Conservation (phyloP, 64 coral and sea anemone genomes). For the Orbicella faveolata region DNA sequence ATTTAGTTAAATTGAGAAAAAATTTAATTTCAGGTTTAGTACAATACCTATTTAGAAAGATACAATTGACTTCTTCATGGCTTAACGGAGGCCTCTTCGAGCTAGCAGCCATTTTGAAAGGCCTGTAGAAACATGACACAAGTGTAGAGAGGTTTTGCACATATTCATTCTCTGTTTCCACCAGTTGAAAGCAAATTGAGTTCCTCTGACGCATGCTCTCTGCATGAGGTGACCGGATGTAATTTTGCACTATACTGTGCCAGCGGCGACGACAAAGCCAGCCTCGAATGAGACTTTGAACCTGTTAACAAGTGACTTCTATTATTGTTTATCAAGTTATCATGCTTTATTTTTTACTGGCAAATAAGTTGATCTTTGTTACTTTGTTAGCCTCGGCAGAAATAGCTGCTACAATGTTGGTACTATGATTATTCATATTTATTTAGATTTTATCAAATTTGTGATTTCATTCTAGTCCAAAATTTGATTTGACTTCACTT, state of each 20-base stretch:
- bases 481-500: too few species aligned
- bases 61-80: constrained; percentile 97
- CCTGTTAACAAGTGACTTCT: constrained; percentile 62
- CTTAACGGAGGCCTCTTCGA: constrained; percentile 89
- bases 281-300: constrained; percentile 94
- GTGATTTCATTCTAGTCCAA: too few species aligned
- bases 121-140: constrained; percentile 90
- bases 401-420: too few species aligned
- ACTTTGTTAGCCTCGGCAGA: too few species aligned
- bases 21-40: background rate
- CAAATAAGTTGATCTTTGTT: too few species aligned
- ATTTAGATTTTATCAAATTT: too few species aligned
- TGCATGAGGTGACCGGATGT: constrained; percentile 96
- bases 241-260: constrained; percentile 97
- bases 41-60: constrained; percentile 96
- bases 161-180: constrained; percentile 90
- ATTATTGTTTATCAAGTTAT: background rate
- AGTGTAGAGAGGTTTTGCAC: constrained; percentile 83
- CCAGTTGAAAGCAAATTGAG: constrained; percentile 85
- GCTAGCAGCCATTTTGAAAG: constrained; percentile 96
- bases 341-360: background rate
- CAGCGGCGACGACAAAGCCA: constrained; percentile 99
- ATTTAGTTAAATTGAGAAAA: background rate
- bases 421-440: too few species aligned
- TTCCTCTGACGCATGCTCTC: constrained; percentile 97